phyloP scores from a whole-genome alignment of 2,797 vertebrate species.

The Phataginus tricuspis region DNA sequence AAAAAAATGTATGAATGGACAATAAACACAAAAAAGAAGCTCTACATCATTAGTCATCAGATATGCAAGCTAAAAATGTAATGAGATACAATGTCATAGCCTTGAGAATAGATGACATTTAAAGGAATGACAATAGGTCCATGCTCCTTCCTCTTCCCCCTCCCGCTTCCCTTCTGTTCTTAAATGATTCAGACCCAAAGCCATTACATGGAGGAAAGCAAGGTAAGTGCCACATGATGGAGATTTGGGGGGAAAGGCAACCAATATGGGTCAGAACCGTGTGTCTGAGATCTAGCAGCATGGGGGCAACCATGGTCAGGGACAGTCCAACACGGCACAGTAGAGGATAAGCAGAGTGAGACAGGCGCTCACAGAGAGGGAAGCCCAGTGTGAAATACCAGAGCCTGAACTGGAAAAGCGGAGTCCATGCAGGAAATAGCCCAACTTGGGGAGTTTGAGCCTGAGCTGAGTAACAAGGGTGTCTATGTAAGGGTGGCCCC shows the following conservation, averaged over 20 bases:
- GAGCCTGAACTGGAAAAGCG: neutral
- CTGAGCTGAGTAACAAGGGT: neutral
- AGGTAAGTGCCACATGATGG: neutral
- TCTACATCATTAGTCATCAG: neutral
- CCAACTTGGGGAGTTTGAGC: neutral
- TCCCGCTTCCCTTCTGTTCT: neutral
- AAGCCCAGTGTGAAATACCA: neutral
- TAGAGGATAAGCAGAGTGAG: neutral
- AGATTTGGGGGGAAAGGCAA: neutral
- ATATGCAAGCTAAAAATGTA: neutral
- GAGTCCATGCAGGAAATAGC: neutral
- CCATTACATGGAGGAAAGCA: neutral
- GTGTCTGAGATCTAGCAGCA: neutral
- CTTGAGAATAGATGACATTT: neutral
- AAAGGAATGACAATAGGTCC: neutral
- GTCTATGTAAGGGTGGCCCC: no score
- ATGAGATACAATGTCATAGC: neutral
- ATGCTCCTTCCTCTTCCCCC: neutral
- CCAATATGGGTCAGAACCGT: neutral
- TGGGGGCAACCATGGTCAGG: neutral
- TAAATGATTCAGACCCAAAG: neutral
- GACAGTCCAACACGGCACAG: neutral
- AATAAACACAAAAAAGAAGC: neutral
- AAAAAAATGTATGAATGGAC: neutral
- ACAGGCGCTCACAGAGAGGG: neutral